These are phyloP conservation scores for Catotricha subobsoleta DNA, from an alignment of 2,888 invertebrate species.

Conservation along the genomic window DNA sequence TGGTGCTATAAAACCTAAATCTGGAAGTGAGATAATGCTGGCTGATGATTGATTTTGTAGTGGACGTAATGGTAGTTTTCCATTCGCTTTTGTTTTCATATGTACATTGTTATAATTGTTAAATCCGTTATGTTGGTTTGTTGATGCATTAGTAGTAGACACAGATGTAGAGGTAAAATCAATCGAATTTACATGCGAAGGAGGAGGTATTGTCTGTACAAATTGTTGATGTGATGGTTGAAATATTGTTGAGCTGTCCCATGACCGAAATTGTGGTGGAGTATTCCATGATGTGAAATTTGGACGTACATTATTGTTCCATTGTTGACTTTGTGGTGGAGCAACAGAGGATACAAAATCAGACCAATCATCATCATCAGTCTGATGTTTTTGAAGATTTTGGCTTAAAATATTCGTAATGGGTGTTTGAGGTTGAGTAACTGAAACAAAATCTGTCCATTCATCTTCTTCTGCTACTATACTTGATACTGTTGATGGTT, in stretches of 20 bases:
- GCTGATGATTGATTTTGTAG: conserved; percentile 14
- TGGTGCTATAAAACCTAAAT: conserved; percentile 36
- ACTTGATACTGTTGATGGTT: conserved; percentile 10
- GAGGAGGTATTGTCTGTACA: not conserved
- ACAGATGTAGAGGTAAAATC: not conserved
- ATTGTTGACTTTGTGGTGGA: conserved; percentile 7
- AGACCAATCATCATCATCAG: conserved; percentile 34
- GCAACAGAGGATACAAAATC: conserved; percentile 36
- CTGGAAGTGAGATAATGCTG: conserved; percentile 34
- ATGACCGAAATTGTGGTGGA: conserved; percentile 6
- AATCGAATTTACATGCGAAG: not conserved
- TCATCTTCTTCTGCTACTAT: conserved; percentile 28
- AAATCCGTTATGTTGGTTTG: too few relatives aligned
- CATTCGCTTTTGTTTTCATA: too few relatives aligned
- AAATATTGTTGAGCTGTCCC: not conserved
- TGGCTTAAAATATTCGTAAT: conserved; percentile 6
- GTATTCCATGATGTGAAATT: conserved; percentile 12
- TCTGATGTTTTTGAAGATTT: conserved; percentile 7
- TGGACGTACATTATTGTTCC: conserved; percentile 1
- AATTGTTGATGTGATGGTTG: not conserved
- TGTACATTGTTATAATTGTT: too few relatives aligned
- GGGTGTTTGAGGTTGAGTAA: conserved; percentile 15
- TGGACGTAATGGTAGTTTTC: conserved; percentile 11
- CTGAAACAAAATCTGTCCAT: conserved; percentile 37
- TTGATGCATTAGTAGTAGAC: conserved; percentile 12